Evolutionary conservation across 2,888 invertebrate genomes (phyloP).

Genomic region (Seira musarum): DNA sequence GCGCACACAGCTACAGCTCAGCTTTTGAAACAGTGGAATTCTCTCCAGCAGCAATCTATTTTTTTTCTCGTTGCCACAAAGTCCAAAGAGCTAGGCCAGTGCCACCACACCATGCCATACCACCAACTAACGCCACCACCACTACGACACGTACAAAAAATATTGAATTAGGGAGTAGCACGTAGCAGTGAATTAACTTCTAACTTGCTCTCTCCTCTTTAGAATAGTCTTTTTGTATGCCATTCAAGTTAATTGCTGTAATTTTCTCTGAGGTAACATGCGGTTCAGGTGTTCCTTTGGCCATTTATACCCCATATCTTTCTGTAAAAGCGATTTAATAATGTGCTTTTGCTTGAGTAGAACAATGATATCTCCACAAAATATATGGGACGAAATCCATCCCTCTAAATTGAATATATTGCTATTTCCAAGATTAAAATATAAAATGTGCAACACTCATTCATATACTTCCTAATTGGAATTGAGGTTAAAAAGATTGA

Average conservation of each 20-base stretch:
- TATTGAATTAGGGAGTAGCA: slow-evolving; percentile 52
- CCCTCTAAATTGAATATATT: neutral
- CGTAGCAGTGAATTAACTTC: slow-evolving; percentile 36
- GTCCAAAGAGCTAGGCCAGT: neutral
- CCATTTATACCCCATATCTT: neutral
- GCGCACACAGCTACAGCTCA: neutral
- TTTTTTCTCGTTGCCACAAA: slow-evolving; percentile 3
- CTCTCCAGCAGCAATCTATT: neutral
- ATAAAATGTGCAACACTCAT: too few species aligned
- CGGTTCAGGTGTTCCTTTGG: slow-evolving; percentile 52
- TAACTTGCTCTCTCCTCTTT: neutral
- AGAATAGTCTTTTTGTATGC: slow-evolving; percentile 40
- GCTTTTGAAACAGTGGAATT: neutral
- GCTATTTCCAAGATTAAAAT: neutral
- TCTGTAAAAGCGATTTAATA: neutral
- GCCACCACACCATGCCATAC: slow-evolving; percentile 17
- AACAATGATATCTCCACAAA: neutral
- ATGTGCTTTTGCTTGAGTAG: neutral
- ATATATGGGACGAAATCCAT: neutral
- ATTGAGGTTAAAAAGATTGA: neutral
- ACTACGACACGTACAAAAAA: slow-evolving; percentile 44
- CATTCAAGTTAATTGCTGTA: slow-evolving; percentile 57
- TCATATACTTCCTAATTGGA: neutral
- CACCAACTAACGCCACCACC: too few species aligned
- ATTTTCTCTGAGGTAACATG: slow-evolving; percentile 50